Percentiles rank a stretch among this genome's conserved stretches.
Evolutionary conservation across 2,113 vertebrate species (phyloP).

Genomic region (Megaceryle torquata): DNA sequence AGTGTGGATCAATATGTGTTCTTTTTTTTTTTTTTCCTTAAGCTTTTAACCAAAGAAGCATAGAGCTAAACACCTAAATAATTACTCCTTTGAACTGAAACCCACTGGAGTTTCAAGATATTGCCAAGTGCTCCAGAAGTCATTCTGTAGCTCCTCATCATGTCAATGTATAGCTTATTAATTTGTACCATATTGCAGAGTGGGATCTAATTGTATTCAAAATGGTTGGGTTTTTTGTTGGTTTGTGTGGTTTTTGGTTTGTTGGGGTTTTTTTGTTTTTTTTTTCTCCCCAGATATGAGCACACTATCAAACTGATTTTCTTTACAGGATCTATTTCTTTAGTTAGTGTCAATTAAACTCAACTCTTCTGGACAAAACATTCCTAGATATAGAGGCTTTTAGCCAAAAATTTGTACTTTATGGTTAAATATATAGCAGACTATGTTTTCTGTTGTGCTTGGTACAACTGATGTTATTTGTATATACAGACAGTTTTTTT

Average conservation of each 20-base stretch:
- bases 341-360: conserved; percentile 34
- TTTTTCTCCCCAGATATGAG: background rate
- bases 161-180: background rate
- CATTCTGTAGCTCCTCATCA: background rate
- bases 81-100: background rate
- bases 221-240: background rate
- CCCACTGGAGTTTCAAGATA: background rate
- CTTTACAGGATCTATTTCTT: conserved; percentile 33
- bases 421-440: background rate
- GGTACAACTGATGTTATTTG: background rate
- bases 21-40: background rate
- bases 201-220: background rate
- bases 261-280: background rate
- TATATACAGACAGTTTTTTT: conserved; percentile 14
- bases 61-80: background rate
- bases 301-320: background rate
- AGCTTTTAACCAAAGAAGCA: background rate
- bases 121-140: background rate
- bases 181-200: background rate
- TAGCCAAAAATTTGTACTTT: background rate
- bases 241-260: no score
- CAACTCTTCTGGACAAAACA: conserved; percentile 16
- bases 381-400: background rate
- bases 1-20: background rate
- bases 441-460: background rate